Evolutionary conservation across 1,140 invertebrate species (phyloP), one percentile per base, ranked within the genome.

Genomic region (Metopolophium dirhodum): DNA sequence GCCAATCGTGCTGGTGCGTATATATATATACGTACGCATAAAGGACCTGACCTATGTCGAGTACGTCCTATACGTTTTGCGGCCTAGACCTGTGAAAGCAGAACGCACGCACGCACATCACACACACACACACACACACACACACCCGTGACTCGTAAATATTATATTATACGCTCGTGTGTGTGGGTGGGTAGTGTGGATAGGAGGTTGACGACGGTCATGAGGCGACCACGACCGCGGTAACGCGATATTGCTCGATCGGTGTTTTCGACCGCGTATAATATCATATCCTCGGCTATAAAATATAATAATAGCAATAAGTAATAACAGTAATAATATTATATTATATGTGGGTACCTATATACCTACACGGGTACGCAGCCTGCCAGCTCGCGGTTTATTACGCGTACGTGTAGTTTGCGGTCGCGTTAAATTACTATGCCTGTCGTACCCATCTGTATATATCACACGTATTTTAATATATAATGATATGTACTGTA

Each of bases 371-470:
- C 22, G 26, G 82, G 1, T 41, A 41, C 41, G 3, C 41, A 0
- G 41, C 41, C 37, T 45, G 83, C 22, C 37, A 26, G 37, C 41
- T 41, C 83, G 83, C 37, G 37, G 83, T 86, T 41, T 77, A 77
- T 77, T 86, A 45, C 83, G 37, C 37, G 83, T 86, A 86, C 41
- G 83, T 45, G 85, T 86, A 45, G 9, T 87, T 87, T 49, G 85
- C 45, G 85, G 85, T 87, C 85, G 85, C 35, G 85, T 87, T 87
- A 49, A 49, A 87, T 87, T 87, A 87, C 83, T 45, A 45, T 14
- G 18, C 9, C 9, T 30, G 11, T n/a, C 0, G 37, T 23, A 45
- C 37, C 37, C 23, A 86, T 26, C 23, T 41, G 83, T 26, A 45
- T 23, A 18, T 45, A 26, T 45, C 23, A 86, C 23, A 41, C 61